Base-by-base conservation (phyloP, 2,888 invertebrate genomes). In the Drosophila yooni region DNA sequence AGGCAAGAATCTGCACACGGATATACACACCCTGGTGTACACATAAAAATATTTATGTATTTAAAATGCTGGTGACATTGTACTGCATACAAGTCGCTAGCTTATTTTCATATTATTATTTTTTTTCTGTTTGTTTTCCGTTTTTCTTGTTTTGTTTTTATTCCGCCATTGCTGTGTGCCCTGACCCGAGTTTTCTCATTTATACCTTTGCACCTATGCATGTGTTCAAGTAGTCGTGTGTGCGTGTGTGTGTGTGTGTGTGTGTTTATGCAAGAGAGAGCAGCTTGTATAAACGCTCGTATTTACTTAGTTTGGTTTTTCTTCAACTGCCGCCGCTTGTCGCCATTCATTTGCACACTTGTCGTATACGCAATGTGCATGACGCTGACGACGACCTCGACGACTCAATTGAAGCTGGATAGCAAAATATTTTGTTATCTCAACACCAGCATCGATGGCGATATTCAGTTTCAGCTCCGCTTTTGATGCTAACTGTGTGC, bases 371-470 rank as follows among this genome's bases (percentile, higher is more conserved):
- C 79, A 81, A 78, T 46, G 71, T 58, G 66, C 66, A 65, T 61
- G 56, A 60, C 36, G 38, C 43, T 25, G 36, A 53, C 33, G 51
- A 68, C 58, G 58, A 59, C 43, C 64, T 53, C 59, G 64, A 65
- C 71, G 70, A 82, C 78, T 74, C 71, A 77, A 79, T 83, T 77
- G 73, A 73, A 73, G 79, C 75, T 60, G 70, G 56, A 70, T 68
- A 71, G 77, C 73, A 88, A 88, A 79, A 81, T 75, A 82, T 89
- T 82, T 76, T 82, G 88, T 87, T 89, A 88, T 87, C 87, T 89
- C 67, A 67, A 64, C 60, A 64, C 63, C 74, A 71, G 74, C 90
- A 88, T 87, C 90, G 81, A 85, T 87, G 62, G 72, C 76, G 69
- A 83, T 81, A 69, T 81, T 77, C 71, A 74, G 74, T 74, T 74